These are phyloP conservation scores for Catostomus latipinnis DNA, from an alignment of 2,797 vertebrate genomes.

Conservation along the genomic window DNA sequence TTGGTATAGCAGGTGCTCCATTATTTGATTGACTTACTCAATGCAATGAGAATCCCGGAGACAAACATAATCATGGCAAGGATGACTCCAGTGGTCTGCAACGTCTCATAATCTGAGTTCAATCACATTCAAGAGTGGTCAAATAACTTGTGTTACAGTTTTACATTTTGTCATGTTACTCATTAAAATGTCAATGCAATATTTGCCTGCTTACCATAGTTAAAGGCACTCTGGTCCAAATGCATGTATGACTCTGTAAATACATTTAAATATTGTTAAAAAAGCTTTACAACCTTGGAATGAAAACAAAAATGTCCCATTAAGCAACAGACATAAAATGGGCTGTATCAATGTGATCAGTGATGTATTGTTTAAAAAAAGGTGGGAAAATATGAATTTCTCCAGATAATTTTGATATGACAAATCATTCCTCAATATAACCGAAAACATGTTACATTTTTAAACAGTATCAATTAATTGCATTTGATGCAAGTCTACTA, in stretches of 20 bases:
- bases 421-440: too few relatives aligned
- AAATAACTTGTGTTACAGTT: neutral
- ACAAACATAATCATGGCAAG: conserved; percentile 81
- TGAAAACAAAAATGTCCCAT: neutral
- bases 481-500: too few relatives aligned
- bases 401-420: too few relatives aligned
- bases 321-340: neutral
- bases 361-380: too few relatives aligned
- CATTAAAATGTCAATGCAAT: neutral
- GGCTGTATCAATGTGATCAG: neutral
- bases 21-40: conserved; percentile 75
- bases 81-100: conserved; percentile 80
- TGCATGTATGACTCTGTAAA: conserved; percentile 68
- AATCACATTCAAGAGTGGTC: conserved; percentile 34
- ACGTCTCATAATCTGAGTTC: conserved; percentile 79
- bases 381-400: too few relatives aligned
- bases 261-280: conserved; percentile 32
- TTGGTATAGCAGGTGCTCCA: too few relatives aligned
- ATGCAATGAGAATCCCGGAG: conserved; percentile 81
- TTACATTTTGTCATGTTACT: conserved; percentile 17
- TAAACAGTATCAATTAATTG: too few relatives aligned
- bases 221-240: conserved; percentile 76
- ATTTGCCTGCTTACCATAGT: conserved; percentile 75
- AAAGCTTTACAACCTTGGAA: neutral
- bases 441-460: too few relatives aligned